Evolutionary conservation across 2,888 invertebrate species (phyloP), one percentile per base, ranked within the genome.

Genomic region (Epirrhoe tristata): DNA sequence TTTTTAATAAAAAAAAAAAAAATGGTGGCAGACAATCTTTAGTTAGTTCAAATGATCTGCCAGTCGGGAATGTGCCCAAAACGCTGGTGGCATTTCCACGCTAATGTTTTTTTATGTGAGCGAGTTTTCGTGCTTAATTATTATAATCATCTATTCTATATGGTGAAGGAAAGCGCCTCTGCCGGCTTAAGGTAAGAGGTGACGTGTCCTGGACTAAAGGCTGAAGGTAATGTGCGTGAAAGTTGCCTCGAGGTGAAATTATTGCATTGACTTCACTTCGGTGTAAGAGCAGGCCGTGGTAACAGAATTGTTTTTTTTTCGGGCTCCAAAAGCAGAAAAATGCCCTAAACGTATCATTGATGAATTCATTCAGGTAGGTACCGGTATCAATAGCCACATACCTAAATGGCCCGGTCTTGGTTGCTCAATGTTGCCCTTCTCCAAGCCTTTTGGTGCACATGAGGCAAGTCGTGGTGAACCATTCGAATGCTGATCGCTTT

Each of bases 381-480:
- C 60, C 65, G 65, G 53, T 57, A 24, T 24, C 24, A 24, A 58
- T 63, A 55, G 32, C 66, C 59, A 65, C 53, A 69, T 24, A 24
- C 63, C 65, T 71, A 71, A 59, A 24, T 24, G 63, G 67, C 59
- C 58, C 63, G 74, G 70, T 69, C 71, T 73, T 65, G 72, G 73
- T 67, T 69, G 59, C 61, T 58, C 61, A 39, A 59, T 24, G 67
- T n/a, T 70, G 71, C 70, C 62, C 69, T 64, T 58, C 66, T 56
- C 50, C 57, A 51, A 34, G 46, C 58, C 66, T 48, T 61, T 63
- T 56, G 39, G 52, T 55, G 17, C 63, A 66, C 52, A 58, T 59
- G 63, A 36, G 63, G 59, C 32, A 24, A 39, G 62, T 31, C 55
- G 56, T 62, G 67, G 67, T 66, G 69, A 69, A 58, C 69, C 61